Evolutionary conservation across 2,888 invertebrate genomes (phyloP), one percentile per base, ranked within the genome.

Genomic region (Tenthredo notha): DNA sequence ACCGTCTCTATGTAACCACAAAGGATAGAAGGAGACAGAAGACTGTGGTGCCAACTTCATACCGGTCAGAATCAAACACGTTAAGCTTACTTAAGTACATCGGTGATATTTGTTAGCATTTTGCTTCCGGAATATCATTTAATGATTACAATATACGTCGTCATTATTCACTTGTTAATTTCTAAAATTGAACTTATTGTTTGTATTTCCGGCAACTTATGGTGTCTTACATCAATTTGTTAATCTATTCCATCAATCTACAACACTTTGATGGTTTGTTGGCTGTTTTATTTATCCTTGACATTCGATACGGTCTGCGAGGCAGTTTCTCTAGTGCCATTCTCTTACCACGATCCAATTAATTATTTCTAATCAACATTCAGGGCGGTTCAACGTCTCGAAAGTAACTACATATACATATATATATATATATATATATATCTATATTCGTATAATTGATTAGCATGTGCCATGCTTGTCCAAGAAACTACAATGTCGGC

Each of bases 311-410:
- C 80, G 80, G 40, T 80, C 61, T 80, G 40, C 80, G 37, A 58
- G 61, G 61, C 61, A 80, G 61, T 80, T 80, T 80, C 80, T 80
- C 80, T 33, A 58, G 40, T 80, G 80, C 80, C 80, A 80, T 80
- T 80, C 80, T 80, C 80, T 80, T 40, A 61, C 58, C 61, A 40
- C 80, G 61, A 80, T 80, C 80, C 61, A 80, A 80, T 80, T 80
- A 80, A 80, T 80, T 80, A 80, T 40, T 80, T 80, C 80, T 80
- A 61, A 80, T 80, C 80, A 80, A 61, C 80, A 80, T 80, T 58
- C 80, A 80, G 80, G 80, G 61, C 80, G 80, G 58, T 61, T 80
- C 80, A 80, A 80, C 61, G 80, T 61, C 80, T 80, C 80, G 80
- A 61, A 80, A 80, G 80, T 40, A 61, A 21, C 58, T 61, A 61